Conservation (phyloP, 1,140 invertebrate genomes). For the Argopecten irradians region DNA sequence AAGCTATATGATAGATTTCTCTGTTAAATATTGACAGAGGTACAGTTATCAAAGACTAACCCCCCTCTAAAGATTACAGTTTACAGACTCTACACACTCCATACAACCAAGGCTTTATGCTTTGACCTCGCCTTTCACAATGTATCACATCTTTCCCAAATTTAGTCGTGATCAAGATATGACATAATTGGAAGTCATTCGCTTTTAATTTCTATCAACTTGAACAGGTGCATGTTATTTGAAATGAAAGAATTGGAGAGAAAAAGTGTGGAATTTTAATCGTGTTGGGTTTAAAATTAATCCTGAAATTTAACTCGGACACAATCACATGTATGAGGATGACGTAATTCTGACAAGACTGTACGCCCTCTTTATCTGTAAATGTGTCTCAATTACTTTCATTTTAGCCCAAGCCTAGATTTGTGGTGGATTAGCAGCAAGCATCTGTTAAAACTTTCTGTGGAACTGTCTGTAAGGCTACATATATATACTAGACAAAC, state of each 20-base stretch:
- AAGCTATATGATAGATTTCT: not conserved
- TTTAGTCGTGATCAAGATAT: constrained; percentile 2
- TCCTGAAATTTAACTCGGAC: constrained; percentile 5
- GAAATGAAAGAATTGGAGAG: not conserved
- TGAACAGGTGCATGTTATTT: not conserved
- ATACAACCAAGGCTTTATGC: not conserved
- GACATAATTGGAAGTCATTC: constrained; percentile 1
- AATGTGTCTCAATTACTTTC: constrained; percentile 2
- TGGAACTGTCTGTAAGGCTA: not conserved
- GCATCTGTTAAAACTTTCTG: not conserved
- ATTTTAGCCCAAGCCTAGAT: not conserved
- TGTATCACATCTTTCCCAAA: constrained; percentile 11
- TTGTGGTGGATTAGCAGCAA: not conserved
- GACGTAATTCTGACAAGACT: not conserved
- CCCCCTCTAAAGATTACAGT: not conserved
- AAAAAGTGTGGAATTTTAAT: constrained; percentile 4
- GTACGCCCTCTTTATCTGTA: not conserved
- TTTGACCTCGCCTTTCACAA: not conserved
- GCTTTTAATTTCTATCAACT: not conserved
- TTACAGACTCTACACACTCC: not conserved
- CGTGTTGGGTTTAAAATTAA: constrained; percentile 17
- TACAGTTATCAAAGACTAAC: not conserved
- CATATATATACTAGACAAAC: not conserved
- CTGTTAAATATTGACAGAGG: constrained; percentile 5
- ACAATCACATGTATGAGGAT: not conserved